Evolutionary conservation across 2,113 vertebrate species (phyloP), one percentile per base, ranked within the genome.

Genomic region (Salvelinus alpinus): DNA sequence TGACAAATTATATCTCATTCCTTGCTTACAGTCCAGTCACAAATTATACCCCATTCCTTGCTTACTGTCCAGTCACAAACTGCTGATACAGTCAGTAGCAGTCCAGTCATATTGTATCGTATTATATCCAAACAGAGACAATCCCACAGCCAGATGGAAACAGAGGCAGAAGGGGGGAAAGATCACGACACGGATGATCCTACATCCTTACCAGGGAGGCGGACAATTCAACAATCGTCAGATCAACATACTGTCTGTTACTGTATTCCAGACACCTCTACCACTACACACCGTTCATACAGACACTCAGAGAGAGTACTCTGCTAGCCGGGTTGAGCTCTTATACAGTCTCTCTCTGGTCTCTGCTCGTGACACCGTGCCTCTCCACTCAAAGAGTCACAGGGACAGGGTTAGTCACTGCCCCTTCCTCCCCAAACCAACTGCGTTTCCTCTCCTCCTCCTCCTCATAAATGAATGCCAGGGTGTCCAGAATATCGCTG

Each of bases 351-450:
- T 75, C 76, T 82, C 73, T 64, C 59, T 71, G 67, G 85, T 86
- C 72, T 85, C 73, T 80, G 77, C 73, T 59, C 70, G 85, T 81
- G 83, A 86, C 29, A 71, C 69, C 78, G 82, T 18, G 14, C 69
- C 59, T 54, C 60, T 65, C 57, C 22, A 34, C 65, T 66, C 29
- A 68, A 16, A 68, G 31, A 72, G 71, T 72, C 68, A 81, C 79
- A 78, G 83, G 83, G 80, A 86, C 86, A 75, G 73, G 88, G 87
- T 93, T 87, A 91, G 91, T 93, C 92, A 92, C 80, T 54, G 69
- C 78, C 47, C 14, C 82, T 87, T 83, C 84, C 75, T 84, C 73
- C 70, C 70, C 78, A 85, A 69, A 69, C 85, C 84, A 78, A 78
- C 74, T 76, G 84, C 86, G 59, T 91, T 92, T 91, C 87, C 78